Evolutionary conservation across 37 sponge, comb jelly and placozoan genomes (phyloP).

Genomic region (Spongia lamella): DNA sequence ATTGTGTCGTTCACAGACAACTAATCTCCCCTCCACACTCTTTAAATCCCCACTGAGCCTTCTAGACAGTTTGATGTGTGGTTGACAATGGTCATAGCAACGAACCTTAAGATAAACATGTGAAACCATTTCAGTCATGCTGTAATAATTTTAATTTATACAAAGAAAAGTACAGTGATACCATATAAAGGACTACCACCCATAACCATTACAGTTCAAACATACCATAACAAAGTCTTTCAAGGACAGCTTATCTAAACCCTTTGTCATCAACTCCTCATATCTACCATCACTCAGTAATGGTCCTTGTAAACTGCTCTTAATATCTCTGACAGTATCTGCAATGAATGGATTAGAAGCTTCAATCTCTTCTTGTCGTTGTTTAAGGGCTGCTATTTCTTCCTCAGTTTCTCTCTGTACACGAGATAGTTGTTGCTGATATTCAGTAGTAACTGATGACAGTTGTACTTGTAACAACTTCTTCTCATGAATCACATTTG

Average conservation of each 20-base stretch:
- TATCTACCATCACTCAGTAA: slow-evolving; percentile 12
- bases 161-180: too few relatives aligned
- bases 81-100: slow-evolving; percentile 35
- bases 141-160: too few relatives aligned
- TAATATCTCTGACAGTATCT: slow-evolving; percentile 11
- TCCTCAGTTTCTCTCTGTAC: slow-evolving; percentile 9
- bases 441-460: slow-evolving; percentile 30
- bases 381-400: slow-evolving; percentile 13
- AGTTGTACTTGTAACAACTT: slow-evolving; percentile 49
- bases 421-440: slow-evolving; percentile 45
- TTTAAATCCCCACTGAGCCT: neutral
- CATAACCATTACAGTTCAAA: neutral
- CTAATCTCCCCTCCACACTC: neutral
- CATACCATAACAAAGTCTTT: slow-evolving; percentile 29
- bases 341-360: slow-evolving; percentile 6
- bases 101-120: slow-evolving; percentile 2
- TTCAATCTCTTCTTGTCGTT: slow-evolving; percentile 11
- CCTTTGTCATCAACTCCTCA: slow-evolving; percentile 1
- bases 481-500: slow-evolving; percentile 62
- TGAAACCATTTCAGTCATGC: neutral
- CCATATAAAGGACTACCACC: neutral
- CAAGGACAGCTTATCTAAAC: neutral
- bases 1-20: neutral
- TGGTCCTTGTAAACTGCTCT: slow-evolving; percentile 2
- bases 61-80: slow-evolving; percentile 3